These are phyloP conservation scores for Planococcus citri DNA, from an alignment of 1,140 invertebrate genomes.

Conservation along the genomic window DNA sequence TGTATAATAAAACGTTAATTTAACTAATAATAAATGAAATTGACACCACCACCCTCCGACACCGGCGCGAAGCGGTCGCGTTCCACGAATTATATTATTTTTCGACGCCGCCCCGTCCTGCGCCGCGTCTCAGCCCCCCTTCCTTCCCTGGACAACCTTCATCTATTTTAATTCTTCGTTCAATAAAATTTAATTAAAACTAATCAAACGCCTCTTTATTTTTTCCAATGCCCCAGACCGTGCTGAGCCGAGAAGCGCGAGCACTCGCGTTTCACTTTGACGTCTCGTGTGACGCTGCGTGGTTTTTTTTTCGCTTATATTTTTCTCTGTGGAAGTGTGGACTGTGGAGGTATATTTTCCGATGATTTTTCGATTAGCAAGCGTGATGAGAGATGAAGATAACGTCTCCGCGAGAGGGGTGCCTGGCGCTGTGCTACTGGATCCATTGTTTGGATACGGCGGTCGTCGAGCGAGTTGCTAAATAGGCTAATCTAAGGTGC, in stretches of 20 bases:
- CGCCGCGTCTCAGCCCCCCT: not conserved
- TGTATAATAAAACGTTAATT: conserved; percentile 20
- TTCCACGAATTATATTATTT: conserved; percentile 16
- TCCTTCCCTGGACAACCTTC: not conserved
- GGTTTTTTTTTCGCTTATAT: too few species aligned
- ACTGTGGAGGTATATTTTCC: too few species aligned
- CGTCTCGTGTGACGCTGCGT: too few species aligned
- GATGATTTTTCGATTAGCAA: too few species aligned
- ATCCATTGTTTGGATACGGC: too few species aligned
- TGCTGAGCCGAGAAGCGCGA: too few species aligned
- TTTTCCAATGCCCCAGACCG: not conserved
- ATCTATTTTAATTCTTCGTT: conserved; percentile 20
- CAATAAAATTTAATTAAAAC: conserved; percentile 21
- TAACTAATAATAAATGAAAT: conserved; percentile 20
- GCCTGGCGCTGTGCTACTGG: too few species aligned
- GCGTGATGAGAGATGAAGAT: too few species aligned
- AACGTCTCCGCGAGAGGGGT: too few species aligned
- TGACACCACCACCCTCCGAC: not conserved
- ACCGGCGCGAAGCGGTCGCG: not conserved
- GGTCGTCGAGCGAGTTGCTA: too few species aligned
- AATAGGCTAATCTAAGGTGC: too few species aligned
- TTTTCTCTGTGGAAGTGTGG: too few species aligned
- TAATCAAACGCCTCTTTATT: conserved; percentile 15
- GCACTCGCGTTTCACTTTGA: not conserved
- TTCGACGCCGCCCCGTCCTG: not conserved